phyloP scores from a whole-genome alignment of 2,113 vertebrate species.

The Verasper variegatus region DNA sequence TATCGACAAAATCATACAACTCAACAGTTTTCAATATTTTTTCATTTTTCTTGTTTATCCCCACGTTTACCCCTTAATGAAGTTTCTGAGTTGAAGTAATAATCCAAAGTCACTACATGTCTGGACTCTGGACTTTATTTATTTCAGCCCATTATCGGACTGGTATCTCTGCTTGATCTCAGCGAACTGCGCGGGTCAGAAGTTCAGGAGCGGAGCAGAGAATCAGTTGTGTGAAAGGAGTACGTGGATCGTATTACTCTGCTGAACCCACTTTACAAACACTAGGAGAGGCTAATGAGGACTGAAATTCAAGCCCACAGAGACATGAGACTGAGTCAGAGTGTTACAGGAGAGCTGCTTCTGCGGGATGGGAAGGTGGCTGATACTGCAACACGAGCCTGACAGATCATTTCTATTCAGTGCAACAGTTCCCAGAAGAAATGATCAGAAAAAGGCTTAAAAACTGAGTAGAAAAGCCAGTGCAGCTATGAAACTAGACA shows the following conservation, averaged over 20 bases:
- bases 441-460: background rate
- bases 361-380: background rate
- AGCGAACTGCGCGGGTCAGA: constrained; percentile 38
- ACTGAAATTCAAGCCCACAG: constrained; percentile 24
- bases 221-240: constrained; percentile 26
- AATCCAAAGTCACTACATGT: constrained; percentile 5
- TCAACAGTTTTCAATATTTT: background rate
- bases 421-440: background rate
- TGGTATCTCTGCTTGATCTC: constrained; percentile 19
- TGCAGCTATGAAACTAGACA: background rate
- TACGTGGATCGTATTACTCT: constrained; percentile 47
- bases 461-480: background rate
- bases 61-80: background rate
- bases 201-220: constrained; percentile 44
- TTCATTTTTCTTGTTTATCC: background rate
- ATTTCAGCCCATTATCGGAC: constrained; percentile 13
- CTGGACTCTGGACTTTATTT: constrained; percentile 10
- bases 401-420: background rate
- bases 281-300: constrained; percentile 29
- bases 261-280: constrained; percentile 53
- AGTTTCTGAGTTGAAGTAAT: background rate
- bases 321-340: background rate
- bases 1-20: background rate
- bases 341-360: background rate
- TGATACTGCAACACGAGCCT: background rate